Base-by-base conservation (phyloP, 2,888 invertebrate genomes). In the Apamea monoglypha region DNA sequence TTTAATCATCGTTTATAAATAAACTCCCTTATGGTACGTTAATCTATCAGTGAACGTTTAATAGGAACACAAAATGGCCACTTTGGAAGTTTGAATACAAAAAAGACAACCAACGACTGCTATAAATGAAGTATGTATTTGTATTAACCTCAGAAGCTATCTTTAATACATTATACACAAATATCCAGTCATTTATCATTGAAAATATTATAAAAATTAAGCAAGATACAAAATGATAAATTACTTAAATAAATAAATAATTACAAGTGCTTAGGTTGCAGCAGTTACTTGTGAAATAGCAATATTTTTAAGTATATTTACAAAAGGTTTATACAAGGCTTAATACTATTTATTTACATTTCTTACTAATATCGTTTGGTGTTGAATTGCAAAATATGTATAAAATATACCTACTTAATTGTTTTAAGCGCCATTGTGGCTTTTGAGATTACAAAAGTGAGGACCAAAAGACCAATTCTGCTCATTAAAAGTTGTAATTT, bases 271-370 rank as follows among this genome's bases (percentile, higher is more conserved):
- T 69, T 64, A 50, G 16, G 5, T 40, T 64, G 44, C 16, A 69
- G 69, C 74, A 77, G 21, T 63, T 73, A 66, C 66, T 61, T 74
- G 73, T 8, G 36, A 79, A 71, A 68, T 75, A 77, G 61, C 68
- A 77, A 81, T 69, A 66, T 70, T 56, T 5, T 73, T 72, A 82
- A 64, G 16, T 72, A 75, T 89, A 89, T 89, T 85, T 89, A 89
- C 89, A 89, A 76, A 80, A 76, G 25, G 59, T 84, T 81, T 88
- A 80, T 86, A 88, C 87, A 89, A 80, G 76, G 29, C 72, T 77
- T 85, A 83, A 14, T 74, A 56, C 32, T 73, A 84, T 53, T n/a
- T 80, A 83, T 89, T 83, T 89, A 89, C 89, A 88, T 66, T 78
- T 76, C 16, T 82, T 61, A 74, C 44, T 32, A 75, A 47, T 75